Evolutionary conservation across 2,113 vertebrate species (phyloP).

Genomic region (Atlantisia rogersi): DNA sequence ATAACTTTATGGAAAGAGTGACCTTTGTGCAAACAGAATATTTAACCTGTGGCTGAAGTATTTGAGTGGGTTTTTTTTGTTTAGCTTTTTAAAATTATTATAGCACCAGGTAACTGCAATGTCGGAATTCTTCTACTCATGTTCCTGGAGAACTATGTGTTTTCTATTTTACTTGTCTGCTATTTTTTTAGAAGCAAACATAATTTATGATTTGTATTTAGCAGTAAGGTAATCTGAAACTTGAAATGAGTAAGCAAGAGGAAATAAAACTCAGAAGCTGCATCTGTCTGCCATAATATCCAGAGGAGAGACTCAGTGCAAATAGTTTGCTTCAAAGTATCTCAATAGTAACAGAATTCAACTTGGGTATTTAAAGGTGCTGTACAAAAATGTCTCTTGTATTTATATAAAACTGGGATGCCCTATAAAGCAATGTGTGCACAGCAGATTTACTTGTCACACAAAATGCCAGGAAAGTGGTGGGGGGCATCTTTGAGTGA

Average conservation of each 20-base stretch:
- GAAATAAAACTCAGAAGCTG: not conserved
- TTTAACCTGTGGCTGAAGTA: not conserved
- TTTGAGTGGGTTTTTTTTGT: not conserved
- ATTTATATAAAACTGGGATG: constrained; percentile 16
- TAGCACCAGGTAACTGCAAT: not conserved
- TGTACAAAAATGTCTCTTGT: not conserved
- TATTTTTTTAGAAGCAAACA: not conserved
- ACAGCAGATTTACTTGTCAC: constrained; percentile 66
- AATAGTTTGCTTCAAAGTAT: not conserved
- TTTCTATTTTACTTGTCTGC: not conserved
- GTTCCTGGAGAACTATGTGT: not conserved
- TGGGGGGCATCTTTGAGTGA: constrained; percentile 68
- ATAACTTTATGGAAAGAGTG: not conserved
- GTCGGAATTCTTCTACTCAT: not conserved
- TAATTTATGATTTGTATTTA: not conserved
- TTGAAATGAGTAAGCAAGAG: not conserved
- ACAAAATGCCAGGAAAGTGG: constrained; percentile 58
- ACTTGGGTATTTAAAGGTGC: constrained; percentile 11
- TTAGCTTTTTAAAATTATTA: not conserved
- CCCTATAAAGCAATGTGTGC: constrained; percentile 38
- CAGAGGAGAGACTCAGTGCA: not conserved
- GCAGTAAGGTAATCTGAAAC: not conserved
- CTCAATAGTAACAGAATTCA: not conserved
- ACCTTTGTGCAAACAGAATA: not conserved
- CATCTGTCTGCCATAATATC: not conserved